phyloP scores from a whole-genome alignment of 2,888 invertebrate genomes.

The Biston stratarius region DNA sequence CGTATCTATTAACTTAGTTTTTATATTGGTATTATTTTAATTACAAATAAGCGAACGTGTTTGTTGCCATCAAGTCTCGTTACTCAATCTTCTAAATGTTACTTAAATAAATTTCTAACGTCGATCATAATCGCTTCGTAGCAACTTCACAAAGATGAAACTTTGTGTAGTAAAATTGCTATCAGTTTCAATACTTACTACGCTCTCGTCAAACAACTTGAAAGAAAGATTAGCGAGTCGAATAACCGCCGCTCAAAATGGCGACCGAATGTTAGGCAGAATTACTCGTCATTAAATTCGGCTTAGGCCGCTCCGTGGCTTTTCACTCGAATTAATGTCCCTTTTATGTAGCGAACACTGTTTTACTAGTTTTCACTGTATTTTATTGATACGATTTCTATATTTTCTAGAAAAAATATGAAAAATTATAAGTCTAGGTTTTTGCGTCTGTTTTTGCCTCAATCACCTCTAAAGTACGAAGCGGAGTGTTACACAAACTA shows the following conservation, averaged over 20 bases:
- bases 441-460: no score
- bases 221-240: constrained; percentile 32
- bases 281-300: constrained; percentile 51
- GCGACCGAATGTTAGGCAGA: constrained; percentile 30
- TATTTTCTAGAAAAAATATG: not conserved
- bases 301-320: constrained; percentile 40
- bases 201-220: constrained; percentile 15
- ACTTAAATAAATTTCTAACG: not conserved
- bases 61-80: no score
- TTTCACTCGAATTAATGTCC: constrained; percentile 29
- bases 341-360: constrained; percentile 20
- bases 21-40: no score
- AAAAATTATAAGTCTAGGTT: no score
- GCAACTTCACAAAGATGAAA: not conserved
- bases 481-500: no score
- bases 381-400: not conserved
- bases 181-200: constrained; percentile 15
- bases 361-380: not conserved
- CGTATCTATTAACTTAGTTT: no score
- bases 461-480: no score
- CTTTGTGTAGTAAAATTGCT: not conserved
- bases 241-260: constrained; percentile 26
- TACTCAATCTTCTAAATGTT: no score
- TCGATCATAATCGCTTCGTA: constrained; percentile 1
- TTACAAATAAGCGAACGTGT: no score